Conservation (phyloP, 2,888 invertebrate genomes). For the Drosophila kokeensis region DNA sequence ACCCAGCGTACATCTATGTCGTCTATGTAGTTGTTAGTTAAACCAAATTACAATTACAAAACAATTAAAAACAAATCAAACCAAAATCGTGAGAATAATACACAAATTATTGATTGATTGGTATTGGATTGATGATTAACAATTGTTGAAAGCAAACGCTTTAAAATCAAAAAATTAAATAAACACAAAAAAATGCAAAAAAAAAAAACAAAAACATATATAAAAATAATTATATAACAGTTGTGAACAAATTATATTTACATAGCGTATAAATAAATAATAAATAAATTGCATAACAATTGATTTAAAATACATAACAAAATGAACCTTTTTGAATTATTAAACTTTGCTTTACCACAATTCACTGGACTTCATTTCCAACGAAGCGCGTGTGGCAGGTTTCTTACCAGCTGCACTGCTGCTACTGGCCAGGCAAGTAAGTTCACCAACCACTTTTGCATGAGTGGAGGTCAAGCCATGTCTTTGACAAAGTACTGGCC, state of each 20-base stretch:
- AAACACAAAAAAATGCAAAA: constrained; percentile 23
- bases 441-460: not conserved
- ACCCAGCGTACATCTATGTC: constrained; percentile 62
- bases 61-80: constrained; percentile 39
- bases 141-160: constrained; percentile 73
- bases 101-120: constrained; percentile 49
- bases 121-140: constrained; percentile 52
- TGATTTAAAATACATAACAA: constrained; percentile 68
- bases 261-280: constrained; percentile 80
- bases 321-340: not conserved
- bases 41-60: constrained; percentile 67
- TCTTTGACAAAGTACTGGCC: too few species aligned
- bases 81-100: constrained; percentile 62
- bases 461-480: not conserved
- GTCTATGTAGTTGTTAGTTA: constrained; percentile 74
- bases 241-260: constrained; percentile 80
- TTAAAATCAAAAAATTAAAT: constrained; percentile 66
- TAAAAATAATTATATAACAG: constrained; percentile 74
- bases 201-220: constrained; percentile 14
- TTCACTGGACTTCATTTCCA: not conserved
- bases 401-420: not conserved
- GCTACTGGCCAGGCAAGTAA: not conserved
- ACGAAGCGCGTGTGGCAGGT: not conserved
- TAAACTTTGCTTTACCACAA: not conserved
- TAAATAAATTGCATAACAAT: constrained; percentile 81